These are phyloP conservation scores for Archips crataeganus DNA, from an alignment of 2,888 invertebrate genomes.

Conservation along the genomic window DNA sequence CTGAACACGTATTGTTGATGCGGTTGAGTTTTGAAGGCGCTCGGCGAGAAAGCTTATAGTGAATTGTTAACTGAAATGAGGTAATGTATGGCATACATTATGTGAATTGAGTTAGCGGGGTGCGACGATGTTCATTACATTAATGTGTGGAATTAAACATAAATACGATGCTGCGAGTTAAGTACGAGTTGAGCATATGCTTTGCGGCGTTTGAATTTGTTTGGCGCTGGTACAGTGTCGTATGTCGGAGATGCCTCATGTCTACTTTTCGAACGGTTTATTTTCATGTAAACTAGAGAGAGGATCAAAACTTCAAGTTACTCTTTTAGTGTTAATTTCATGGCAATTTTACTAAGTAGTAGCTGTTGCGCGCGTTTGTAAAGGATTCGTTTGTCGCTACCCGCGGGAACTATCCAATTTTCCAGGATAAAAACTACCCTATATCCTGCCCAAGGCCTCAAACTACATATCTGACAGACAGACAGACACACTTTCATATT, in stretches of 20 bases:
- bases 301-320: too few species aligned
- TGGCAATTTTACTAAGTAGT: too few species aligned
- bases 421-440: too few species aligned
- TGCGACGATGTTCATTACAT: constrained; percentile 76
- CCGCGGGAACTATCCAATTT: too few species aligned
- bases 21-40: constrained; percentile 59
- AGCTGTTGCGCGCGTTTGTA: too few species aligned
- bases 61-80: constrained; percentile 75
- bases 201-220: constrained; percentile 7
- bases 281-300: not conserved
- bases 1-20: constrained; percentile 65
- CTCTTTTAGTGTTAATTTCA: too few species aligned
- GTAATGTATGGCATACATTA: constrained; percentile 84
- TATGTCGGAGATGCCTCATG: not conserved
- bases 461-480: too few species aligned
- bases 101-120: constrained; percentile 79
- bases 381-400: too few species aligned
- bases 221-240: not conserved
- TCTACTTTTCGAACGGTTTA: not conserved
- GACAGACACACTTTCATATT: too few species aligned
- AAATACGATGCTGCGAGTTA: constrained; percentile 57
- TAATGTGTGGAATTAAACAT: constrained; percentile 79
- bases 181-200: constrained; percentile 17
- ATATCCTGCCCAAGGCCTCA: too few species aligned
- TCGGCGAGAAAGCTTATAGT: constrained; percentile 68